Percentiles rank a stretch among this genome's conserved stretches.
phyloP scores from a whole-genome alignment of 1,140 invertebrate genomes.

The Bombus soroeensis region DNA sequence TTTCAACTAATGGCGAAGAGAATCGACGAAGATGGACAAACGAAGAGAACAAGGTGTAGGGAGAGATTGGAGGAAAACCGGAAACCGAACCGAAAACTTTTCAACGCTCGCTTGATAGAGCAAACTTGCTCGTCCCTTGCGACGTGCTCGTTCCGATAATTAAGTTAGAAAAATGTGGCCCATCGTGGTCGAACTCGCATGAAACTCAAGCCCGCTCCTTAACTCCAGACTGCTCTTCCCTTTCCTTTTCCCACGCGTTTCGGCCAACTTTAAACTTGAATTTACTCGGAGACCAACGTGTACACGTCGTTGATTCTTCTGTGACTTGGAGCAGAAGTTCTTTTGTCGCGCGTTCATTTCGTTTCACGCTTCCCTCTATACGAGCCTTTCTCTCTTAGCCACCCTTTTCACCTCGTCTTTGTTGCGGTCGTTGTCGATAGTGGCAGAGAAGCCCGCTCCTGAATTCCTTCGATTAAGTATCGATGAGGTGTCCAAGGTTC shows the following conservation, averaged over 20 bases:
- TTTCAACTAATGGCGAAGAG: constrained; percentile 42
- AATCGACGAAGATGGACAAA: constrained; percentile 48
- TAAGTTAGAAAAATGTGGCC: constrained; percentile 78
- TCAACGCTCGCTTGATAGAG: constrained; percentile 56
- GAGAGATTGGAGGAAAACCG: constrained; percentile 38
- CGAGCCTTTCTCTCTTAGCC: neutral
- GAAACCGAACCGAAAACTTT: constrained; percentile 72
- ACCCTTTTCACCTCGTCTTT: neutral
- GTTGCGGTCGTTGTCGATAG: neutral
- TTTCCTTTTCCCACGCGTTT: constrained; percentile 45
- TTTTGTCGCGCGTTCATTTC: constrained; percentile 55
- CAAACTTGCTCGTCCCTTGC: constrained; percentile 66
- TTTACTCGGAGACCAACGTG: constrained; percentile 57
- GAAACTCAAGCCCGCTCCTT: constrained; percentile 57
- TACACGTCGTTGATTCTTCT: constrained; percentile 57
- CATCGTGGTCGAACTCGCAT: constrained; percentile 64
- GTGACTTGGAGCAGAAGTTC: constrained; percentile 58
- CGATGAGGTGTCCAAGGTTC: neutral
- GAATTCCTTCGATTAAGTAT: no score
- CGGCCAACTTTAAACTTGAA: constrained; percentile 67
- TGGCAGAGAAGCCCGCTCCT: neutral
- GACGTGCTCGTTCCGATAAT: constrained; percentile 73
- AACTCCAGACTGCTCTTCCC: constrained; percentile 50
- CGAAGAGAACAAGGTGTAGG: constrained; percentile 51
- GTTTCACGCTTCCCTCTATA: neutral